Percentiles rank a stretch among this genome's conserved stretches.
Conservation (phyloP, 2,888 invertebrate genomes). For the Pelosia muscerda region DNA sequence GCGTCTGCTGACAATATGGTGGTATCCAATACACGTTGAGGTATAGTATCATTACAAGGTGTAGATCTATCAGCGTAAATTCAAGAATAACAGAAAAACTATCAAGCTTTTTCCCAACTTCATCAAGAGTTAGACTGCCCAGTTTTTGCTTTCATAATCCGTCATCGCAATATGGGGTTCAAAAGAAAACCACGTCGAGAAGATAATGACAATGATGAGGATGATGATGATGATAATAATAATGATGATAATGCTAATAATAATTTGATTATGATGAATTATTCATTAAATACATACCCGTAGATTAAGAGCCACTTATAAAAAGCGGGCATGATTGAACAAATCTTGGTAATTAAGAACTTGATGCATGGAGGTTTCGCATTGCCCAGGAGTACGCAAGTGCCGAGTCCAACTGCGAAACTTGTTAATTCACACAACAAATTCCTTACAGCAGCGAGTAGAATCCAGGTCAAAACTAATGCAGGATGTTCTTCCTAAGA, state of each 20-base stretch:
- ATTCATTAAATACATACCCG: slow-evolving; percentile 62
- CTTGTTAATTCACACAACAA: slow-evolving; percentile 79
- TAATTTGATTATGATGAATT: too few species aligned
- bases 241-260: neutral
- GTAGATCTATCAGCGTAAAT: slow-evolving; percentile 49
- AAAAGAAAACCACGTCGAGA: too few species aligned
- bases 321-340: slow-evolving; percentile 77
- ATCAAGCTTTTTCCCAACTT: too few species aligned
- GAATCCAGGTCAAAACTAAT: slow-evolving; percentile 84
- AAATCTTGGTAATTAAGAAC: slow-evolving; percentile 79
- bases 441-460: slow-evolving; percentile 80
- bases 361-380: slow-evolving; percentile 79
- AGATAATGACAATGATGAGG: too few species aligned
- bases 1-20: slow-evolving; percentile 38
- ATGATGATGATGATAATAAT: too few species aligned
- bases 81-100: neutral
- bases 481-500: slow-evolving; percentile 82
- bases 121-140: too few species aligned
- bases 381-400: slow-evolving; percentile 79
- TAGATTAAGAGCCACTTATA: slow-evolving; percentile 85
- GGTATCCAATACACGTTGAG: slow-evolving; percentile 30
- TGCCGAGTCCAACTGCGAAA: slow-evolving; percentile 78
- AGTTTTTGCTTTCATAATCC: too few species aligned
- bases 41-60: slow-evolving; percentile 23
- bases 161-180: too few species aligned